Base-by-base conservation (phyloP, 2,113 vertebrate genomes). In the Entelurus aequoreus region DNA sequence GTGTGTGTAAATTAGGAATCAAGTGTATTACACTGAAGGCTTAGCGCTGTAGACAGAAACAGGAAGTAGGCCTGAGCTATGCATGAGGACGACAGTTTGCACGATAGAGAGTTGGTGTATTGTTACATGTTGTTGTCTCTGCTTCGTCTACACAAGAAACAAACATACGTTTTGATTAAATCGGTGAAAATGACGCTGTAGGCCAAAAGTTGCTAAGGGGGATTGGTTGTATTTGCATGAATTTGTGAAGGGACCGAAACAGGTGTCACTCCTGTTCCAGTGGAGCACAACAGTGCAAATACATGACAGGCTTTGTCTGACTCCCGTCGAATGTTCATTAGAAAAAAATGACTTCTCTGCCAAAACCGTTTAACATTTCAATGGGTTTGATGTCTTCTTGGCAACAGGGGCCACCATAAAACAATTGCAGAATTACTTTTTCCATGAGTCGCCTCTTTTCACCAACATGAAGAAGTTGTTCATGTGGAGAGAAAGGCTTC, bases 361-460 rank as follows among this genome's bases (percentile, higher is more conserved):
- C 15, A 9, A 55, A 37, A 16, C 9, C 35, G 16, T 55, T n/a
- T 14, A 14, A 56, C 44, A 44, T 57, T 44, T 44, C 54, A 56
- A 40, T 12, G 8, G 15, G 15, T 37, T 40, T 21, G 55, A 44
- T 57, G 6, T 57, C 55, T 13, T 21, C 13, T 57, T 57, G 38
- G 40, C 55, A 38, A 6, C 9, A 42, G 19, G 11, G 42, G 10
- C 42, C 2, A 9, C 40, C 5, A 44, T 19, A 12, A 50, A 54
- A 55, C 4, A 10, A 55, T 6, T 28, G 14, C 36, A 38, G 6
- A 55, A 57, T 57, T 13, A 44, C 6, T 8, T 42, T 44, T 12
- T 12, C 40, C 10, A 49, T 64, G 61, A 70, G 52, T 73, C 59
- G 62, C 44, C 52, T 69, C 47, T 62, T 78, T 70, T 75, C 28